Evolutionary conservation across 2,888 invertebrate species (phyloP), one percentile per base, ranked within the genome.

Genomic region (Elmis aenea): DNA sequence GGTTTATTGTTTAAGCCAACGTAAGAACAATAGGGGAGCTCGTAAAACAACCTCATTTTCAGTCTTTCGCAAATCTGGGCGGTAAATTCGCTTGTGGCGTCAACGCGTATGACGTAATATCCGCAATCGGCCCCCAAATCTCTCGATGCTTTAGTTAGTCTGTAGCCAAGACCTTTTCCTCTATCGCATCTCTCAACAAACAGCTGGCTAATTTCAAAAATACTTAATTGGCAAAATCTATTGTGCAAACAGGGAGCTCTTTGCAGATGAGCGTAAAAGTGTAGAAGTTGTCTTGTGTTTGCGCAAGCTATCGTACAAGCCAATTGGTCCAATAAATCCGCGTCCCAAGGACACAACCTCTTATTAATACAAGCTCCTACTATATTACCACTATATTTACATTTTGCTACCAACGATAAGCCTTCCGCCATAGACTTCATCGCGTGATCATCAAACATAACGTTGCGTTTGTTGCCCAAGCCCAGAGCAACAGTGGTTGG

Each of bases 11-110:
- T 8, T 5, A 8, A 8, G 42, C 73, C 72, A 1, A 74, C 59
- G 42, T 72, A 77, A 0, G 74, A 69, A 0, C 66, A 59, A 34
- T 75, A 78, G 1, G 72, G 63, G 61, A 77, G 70, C 14, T 70
- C 63, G 62, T 71, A 72, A 2, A 64, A 67, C 5, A 59, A 51
- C 41, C 68, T 64, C 75, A 77, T 73, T 8, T 69, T 70, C 28
- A 68, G 55, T 31, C 64, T 68, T 49, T 73, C 68, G 48, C 75
- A 75, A 22, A 75, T 64, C 46, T 59, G 69, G 1, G 68, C 58
- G 3, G 18, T 18, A 8, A 6, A 18, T 5, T 18, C 5, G 8
- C 18, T 18, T 6, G 18, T 18, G 5, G 18, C 18, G 30, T 74
- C 64, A 5, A 74, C 58, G 38, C 73, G 68, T 3, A 72, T 59